These are phyloP conservation scores for Scrobipalpa atriplicella DNA, from an alignment of 2,888 invertebrate genomes.

Conservation along the genomic window DNA sequence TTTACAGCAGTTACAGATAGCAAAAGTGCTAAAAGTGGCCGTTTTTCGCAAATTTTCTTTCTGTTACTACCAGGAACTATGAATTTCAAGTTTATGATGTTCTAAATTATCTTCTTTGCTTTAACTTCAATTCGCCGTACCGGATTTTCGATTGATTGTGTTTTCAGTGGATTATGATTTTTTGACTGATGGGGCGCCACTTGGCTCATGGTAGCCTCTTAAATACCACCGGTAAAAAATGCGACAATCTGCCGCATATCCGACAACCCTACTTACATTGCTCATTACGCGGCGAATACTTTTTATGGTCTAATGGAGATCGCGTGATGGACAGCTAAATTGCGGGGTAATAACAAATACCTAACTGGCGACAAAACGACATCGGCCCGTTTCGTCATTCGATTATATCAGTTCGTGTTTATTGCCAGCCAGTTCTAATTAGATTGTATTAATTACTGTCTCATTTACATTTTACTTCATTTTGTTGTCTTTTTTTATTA, in stretches of 20 bases:
- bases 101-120: too few relatives aligned
- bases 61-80: too few relatives aligned
- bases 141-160: too few relatives aligned
- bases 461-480: conserved; percentile 6
- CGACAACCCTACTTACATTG: conserved; percentile 25
- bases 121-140: too few relatives aligned
- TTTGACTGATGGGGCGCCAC: too few relatives aligned
- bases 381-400: conserved; percentile 29
- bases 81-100: too few relatives aligned
- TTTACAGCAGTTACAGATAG: too few relatives aligned
- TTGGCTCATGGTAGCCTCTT: too few relatives aligned
- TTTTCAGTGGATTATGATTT: too few relatives aligned
- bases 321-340: conserved; percentile 38
- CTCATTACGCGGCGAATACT: conserved; percentile 34
- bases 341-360: conserved; percentile 31
- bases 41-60: too few relatives aligned
- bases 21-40: too few relatives aligned
- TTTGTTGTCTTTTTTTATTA: background rate
- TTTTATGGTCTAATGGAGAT: conserved; percentile 35
- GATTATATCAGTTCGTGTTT: conserved; percentile 18
- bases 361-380: conserved; percentile 37
- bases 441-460: conserved; percentile 20
- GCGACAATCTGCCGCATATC: background rate
- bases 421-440: conserved; percentile 18
- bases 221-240: background rate